Evolutionary conservation across 1,140 invertebrate species (phyloP).

Genomic region (Brachionus koreanus): DNA sequence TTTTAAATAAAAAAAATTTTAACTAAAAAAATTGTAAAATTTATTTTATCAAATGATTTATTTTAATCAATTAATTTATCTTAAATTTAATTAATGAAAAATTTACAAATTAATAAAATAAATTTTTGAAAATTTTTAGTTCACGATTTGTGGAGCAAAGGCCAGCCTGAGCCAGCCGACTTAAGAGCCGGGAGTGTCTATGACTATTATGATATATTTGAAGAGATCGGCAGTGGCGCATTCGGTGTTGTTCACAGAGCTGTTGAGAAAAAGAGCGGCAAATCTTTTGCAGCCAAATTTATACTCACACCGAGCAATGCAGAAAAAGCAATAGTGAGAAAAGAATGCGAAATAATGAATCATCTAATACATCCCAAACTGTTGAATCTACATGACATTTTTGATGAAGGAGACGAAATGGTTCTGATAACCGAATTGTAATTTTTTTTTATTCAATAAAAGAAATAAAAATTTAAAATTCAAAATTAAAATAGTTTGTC

Average conservation of each 20-base stretch:
- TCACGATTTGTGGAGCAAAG: slow-evolving; percentile 90
- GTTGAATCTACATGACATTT: slow-evolving; percentile 96
- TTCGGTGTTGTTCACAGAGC: slow-evolving; percentile 98
- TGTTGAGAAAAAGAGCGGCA: slow-evolving; percentile 87
- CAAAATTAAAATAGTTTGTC: slow-evolving; percentile 69
- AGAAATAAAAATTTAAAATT: slow-evolving; percentile 5
- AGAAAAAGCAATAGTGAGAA: slow-evolving; percentile 92
- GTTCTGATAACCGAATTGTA: slow-evolving; percentile 97
- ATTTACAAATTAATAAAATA: neutral
- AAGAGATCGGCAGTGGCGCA: slow-evolving; percentile 93
- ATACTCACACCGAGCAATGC: slow-evolving; percentile 89
- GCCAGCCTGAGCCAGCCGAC: slow-evolving; percentile 86
- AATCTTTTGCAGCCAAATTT: slow-evolving; percentile 97
- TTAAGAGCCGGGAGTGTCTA: slow-evolving; percentile 88
- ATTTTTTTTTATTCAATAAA: slow-evolving; percentile 57
- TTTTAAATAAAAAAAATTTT: too few species aligned
- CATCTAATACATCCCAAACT: slow-evolving; percentile 93
- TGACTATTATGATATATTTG: slow-evolving; percentile 95
- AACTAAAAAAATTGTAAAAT: too few species aligned
- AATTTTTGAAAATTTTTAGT: slow-evolving; percentile 62
- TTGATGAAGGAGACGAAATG: slow-evolving; percentile 99
- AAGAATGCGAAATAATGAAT: slow-evolving; percentile 99
- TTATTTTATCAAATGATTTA: too few species aligned
- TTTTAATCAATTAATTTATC: too few species aligned
- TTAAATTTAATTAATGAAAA: too few species aligned